Evolutionary conservation across 2,113 vertebrate species (phyloP).

Genomic region (Pelecanoides urinatrix): DNA sequence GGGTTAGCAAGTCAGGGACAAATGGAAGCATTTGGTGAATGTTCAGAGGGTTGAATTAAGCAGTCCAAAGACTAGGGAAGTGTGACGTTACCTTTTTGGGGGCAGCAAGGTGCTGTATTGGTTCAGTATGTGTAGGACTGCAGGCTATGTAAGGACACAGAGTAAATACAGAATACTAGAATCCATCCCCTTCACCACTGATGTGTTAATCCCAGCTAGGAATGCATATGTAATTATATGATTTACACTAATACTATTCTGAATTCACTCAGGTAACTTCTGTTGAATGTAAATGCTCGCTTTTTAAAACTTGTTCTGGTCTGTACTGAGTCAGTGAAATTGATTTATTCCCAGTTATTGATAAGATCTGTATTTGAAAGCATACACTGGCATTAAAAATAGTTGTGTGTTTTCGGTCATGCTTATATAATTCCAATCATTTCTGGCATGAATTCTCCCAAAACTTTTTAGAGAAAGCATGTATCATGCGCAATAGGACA

Average conservation of each 20-base stretch:
- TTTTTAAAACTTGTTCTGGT: neutral
- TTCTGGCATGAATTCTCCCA: neutral
- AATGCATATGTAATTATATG: neutral
- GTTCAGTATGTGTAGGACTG: neutral
- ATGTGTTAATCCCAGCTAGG: neutral
- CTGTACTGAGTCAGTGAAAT: neutral
- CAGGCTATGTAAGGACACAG: neutral
- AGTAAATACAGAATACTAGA: neutral
- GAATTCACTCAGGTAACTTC: neutral
- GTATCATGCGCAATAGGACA: rapidly evolving
- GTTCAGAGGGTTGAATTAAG: neutral
- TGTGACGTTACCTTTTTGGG: neutral
- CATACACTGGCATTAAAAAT: neutral
- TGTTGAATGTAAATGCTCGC: neutral
- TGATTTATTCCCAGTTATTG: neutral
- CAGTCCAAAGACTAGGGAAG: neutral
- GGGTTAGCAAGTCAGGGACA: neutral
- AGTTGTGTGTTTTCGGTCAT: neutral
- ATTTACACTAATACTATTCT: neutral
- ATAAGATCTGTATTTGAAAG: neutral
- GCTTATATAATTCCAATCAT: neutral
- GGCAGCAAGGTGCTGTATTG: neutral
- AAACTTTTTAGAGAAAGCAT: neutral
- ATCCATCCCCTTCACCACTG: neutral
- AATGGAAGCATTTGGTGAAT: neutral